Conservation (phyloP, 2,797 vertebrate genomes). For the Ateles fusciceps region DNA sequence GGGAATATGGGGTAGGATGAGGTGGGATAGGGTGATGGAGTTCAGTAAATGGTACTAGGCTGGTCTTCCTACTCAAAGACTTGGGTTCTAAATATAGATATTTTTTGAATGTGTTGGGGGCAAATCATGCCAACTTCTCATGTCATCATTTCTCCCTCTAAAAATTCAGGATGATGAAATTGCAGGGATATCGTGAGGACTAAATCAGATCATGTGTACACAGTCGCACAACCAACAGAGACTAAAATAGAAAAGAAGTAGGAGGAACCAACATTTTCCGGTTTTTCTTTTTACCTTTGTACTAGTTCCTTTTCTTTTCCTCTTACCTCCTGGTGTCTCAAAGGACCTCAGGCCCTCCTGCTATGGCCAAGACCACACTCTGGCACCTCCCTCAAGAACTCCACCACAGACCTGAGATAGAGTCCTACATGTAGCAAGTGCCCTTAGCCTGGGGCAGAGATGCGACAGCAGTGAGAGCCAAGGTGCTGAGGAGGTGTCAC, state of each 20-base stretch:
- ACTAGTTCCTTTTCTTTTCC: not conserved
- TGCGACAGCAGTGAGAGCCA: not conserved
- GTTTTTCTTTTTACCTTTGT: not conserved
- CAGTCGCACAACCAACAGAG: not conserved
- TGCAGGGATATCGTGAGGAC: not conserved
- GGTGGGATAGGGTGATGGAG: too few relatives aligned
- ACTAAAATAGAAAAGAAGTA: not conserved
- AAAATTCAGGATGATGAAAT: not conserved
- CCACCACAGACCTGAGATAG: rapidly evolving
- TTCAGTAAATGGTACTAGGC: not conserved
- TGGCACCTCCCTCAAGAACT: rapidly evolving
- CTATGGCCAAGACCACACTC: not conserved
- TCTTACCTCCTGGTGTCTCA: not conserved
- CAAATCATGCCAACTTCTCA: not conserved
- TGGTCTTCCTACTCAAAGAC: not conserved
- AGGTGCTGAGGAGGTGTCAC: not conserved
- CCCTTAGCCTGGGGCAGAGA: not conserved
- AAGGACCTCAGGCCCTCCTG: not conserved
- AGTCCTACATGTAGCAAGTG: not conserved
- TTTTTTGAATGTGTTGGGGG: not conserved
- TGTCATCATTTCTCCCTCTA: not conserved
- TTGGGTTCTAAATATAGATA: not conserved
- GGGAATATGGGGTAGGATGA: rapidly evolving
- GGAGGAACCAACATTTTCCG: not conserved
- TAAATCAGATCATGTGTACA: not conserved